phyloP scores from a whole-genome alignment of 2,797 vertebrate species.

The Aythya fuligula region DNA sequence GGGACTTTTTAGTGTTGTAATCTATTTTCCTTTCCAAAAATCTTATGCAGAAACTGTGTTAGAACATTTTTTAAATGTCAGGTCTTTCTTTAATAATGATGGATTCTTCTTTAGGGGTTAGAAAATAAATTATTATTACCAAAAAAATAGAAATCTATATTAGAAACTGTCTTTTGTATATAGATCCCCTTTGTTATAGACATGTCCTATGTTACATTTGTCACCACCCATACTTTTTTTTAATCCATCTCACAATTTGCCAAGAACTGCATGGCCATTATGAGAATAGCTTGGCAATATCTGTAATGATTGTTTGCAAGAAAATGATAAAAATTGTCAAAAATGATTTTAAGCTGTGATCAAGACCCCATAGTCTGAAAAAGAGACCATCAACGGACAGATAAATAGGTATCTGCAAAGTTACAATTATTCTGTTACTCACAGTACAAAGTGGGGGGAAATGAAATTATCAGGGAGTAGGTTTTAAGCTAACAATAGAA shows the following conservation, averaged over 20 bases:
- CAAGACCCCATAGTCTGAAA: neutral
- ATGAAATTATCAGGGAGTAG: slow-evolving; percentile 33
- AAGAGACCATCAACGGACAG: neutral
- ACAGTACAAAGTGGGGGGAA: neutral
- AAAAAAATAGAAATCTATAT: slow-evolving; percentile 32
- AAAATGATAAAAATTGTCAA: neutral
- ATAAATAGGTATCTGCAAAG: slow-evolving; percentile 18
- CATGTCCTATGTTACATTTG: neutral
- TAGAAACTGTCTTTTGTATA: slow-evolving; percentile 21
- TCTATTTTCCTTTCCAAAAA: neutral
- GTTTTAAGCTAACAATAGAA: slow-evolving; percentile 46
- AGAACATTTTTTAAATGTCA: neutral
- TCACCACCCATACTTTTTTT: neutral
- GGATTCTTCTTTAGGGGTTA: neutral
- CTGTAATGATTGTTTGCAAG: neutral
- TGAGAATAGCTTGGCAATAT: neutral
- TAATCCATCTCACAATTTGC: neutral
- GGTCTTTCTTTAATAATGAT: slow-evolving; percentile 18
- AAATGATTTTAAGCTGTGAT: neutral
- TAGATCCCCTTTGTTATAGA: neutral
- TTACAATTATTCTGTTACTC: slow-evolving; percentile 40
- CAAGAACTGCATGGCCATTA: neutral
- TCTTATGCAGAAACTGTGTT: neutral
- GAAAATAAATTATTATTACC: neutral
- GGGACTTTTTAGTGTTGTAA: neutral